Evolutionary conservation across 1,140 invertebrate genomes (phyloP).

Genomic region (Psilanteris sp.): DNA sequence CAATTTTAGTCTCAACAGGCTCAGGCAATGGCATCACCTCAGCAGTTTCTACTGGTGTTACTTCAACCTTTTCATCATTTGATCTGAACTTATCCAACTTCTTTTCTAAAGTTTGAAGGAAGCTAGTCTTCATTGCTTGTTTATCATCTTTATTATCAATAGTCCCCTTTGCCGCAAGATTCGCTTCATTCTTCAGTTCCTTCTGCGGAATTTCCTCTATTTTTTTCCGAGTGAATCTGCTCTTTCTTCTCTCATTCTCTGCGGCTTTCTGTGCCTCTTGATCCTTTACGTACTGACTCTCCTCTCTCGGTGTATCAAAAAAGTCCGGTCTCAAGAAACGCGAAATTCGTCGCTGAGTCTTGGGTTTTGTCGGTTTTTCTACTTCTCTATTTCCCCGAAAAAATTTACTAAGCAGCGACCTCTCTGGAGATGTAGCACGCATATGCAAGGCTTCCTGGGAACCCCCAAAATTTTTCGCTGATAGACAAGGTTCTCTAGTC

Average conservation of each 20-base stretch:
- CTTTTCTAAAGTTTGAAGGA: conserved; percentile 77
- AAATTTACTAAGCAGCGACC: conserved; percentile 82
- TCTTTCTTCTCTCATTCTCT: conserved; percentile 77
- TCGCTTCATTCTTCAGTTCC: conserved; percentile 74
- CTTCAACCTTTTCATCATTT: conserved; percentile 61
- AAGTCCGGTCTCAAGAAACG: conserved; percentile 88
- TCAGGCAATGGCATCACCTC: neutral
- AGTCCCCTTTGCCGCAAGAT: conserved; percentile 63
- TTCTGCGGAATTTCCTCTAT: conserved; percentile 66
- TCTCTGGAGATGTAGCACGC: conserved; percentile 73
- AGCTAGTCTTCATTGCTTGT: conserved; percentile 66
- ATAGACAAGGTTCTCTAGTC: conserved; percentile 64
- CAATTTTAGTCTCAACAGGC: neutral
- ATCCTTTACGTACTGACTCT: conserved; percentile 85
- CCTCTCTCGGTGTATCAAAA: conserved; percentile 86
- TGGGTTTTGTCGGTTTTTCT: conserved; percentile 72
- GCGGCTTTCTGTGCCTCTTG: conserved; percentile 81
- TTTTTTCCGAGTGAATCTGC: conserved; percentile 71
- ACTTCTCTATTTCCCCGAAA: conserved; percentile 74
- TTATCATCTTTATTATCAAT: conserved; percentile 62
- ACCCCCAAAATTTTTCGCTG: conserved; percentile 52
- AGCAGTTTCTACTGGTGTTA: neutral
- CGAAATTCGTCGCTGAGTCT: conserved; percentile 83
- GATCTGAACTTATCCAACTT: conserved; percentile 78
- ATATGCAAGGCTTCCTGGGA: conserved; percentile 47